Percentiles rank a stretch among this genome's conserved stretches.
Evolutionary conservation across 2,888 invertebrate species (phyloP).

Genomic region (Athalia circularis): DNA sequence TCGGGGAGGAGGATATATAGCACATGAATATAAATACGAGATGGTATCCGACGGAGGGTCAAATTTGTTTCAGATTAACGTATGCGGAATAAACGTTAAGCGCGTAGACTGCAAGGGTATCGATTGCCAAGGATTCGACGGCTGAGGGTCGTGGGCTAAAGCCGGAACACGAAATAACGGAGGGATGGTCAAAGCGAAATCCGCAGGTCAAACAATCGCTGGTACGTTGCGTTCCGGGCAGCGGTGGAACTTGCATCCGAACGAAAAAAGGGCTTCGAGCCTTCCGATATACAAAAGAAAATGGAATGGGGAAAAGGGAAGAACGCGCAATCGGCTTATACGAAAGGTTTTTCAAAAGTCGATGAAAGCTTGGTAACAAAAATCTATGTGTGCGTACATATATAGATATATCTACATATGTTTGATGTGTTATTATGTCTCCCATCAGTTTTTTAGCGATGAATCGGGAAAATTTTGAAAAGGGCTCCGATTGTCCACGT

Average conservation of each 20-base stretch:
- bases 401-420: too few species aligned
- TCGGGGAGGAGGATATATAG: slow-evolving; percentile 1
- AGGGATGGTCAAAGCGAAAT: neutral
- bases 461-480: slow-evolving; percentile 1
- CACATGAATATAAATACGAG: neutral
- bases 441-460: neutral
- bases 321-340: neutral
- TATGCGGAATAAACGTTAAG: slow-evolving; percentile 30
- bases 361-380: too few species aligned
- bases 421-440: too few species aligned
- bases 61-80: slow-evolving; percentile 36
- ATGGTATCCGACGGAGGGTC: neutral
- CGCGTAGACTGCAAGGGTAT: slow-evolving; percentile 26
- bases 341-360: too few species aligned
- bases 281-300: neutral
- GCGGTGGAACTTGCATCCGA: neutral
- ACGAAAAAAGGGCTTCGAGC: too few species aligned
- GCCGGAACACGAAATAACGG: neutral
- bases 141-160: slow-evolving; percentile 15
- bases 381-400: too few species aligned
- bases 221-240: neutral
- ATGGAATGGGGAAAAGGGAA: neutral
- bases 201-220: slow-evolving; percentile 12
- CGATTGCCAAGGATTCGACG: slow-evolving; percentile 12
- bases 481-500: neutral